Percentiles rank a stretch among this genome's conserved stretches.
These are phyloP conservation scores for Drosophila malerkotliana DNA, from an alignment of 1,140 invertebrate species.

Conservation along the genomic window DNA sequence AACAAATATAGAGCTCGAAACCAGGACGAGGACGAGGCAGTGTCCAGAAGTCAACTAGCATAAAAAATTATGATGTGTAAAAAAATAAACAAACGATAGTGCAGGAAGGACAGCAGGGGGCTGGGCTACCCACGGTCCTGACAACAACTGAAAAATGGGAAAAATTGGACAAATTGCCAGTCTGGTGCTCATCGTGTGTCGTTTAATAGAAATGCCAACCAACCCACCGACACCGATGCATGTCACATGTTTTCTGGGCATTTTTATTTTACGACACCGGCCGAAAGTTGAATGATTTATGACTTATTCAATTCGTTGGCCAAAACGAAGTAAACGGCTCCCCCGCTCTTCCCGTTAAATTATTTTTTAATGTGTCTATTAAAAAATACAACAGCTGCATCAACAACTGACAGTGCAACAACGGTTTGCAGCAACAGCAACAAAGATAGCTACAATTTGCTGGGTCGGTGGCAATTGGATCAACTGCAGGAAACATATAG, in stretches of 20 bases:
- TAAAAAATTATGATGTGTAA: constrained; percentile 81
- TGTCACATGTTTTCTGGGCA: constrained; percentile 59
- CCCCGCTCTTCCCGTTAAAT: constrained; percentile 63
- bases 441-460: constrained; percentile 15
- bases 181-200: constrained; percentile 65
- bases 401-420: constrained; percentile 47
- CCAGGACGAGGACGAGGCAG: constrained; percentile 51
- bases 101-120: constrained; percentile 12
- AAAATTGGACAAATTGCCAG: constrained; percentile 61
- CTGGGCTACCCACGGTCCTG: background rate
- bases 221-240: constrained; percentile 8
- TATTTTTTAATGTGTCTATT: constrained; percentile 81
- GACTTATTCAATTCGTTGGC: constrained; percentile 73
- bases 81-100: constrained; percentile 58
- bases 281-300: constrained; percentile 77
- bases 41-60: constrained; percentile 77
- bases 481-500: constrained; percentile 26
- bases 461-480: constrained; percentile 51
- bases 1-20: constrained; percentile 32
- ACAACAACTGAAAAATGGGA: constrained; percentile 2
- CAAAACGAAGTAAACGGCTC: constrained; percentile 23
- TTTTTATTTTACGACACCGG: constrained; percentile 61
- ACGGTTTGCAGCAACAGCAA: constrained; percentile 15
- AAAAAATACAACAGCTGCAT: constrained; percentile 78
- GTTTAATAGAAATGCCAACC: constrained; percentile 67